A percentile compares a stretch with the other conserved stretches of the same genome.
phyloP scores from a whole-genome alignment of 2,797 vertebrate species.

The Labeo calbasu region DNA sequence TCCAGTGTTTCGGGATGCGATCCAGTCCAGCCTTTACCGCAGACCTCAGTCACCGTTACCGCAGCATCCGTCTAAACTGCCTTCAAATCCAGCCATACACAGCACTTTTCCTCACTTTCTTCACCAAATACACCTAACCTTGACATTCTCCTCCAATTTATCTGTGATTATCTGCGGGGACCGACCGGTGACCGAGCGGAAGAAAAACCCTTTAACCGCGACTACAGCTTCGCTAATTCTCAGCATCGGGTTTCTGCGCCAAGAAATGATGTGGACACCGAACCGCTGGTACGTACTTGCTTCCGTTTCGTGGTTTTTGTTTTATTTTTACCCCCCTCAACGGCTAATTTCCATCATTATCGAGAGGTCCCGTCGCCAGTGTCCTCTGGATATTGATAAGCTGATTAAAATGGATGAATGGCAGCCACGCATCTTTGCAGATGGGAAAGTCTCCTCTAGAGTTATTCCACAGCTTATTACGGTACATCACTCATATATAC shows the following conservation, averaged over 20 bases:
- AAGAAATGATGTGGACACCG: slow-evolving; percentile 74
- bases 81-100: slow-evolving; percentile 77
- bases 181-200: slow-evolving; percentile 46
- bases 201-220: slow-evolving; percentile 45
- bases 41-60: slow-evolving; percentile 48
- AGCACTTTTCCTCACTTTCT: slow-evolving; percentile 69
- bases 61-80: slow-evolving; percentile 75
- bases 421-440: slow-evolving; percentile 16
- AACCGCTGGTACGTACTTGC: slow-evolving; percentile 72
- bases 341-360: background rate
- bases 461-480: background rate
- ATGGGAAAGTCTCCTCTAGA: background rate
- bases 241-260: slow-evolving; percentile 80
- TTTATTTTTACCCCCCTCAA: background rate
- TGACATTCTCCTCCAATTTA: background rate
- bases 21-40: slow-evolving; percentile 74
- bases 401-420: slow-evolving; percentile 38
- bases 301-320: background rate
- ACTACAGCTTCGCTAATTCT: slow-evolving; percentile 66
- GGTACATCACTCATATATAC: background rate
- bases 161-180: slow-evolving; percentile 45
- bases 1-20: background rate
- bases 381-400: slow-evolving; percentile 12
- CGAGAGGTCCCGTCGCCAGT: background rate
- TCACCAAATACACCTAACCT: slow-evolving; percentile 46